Conservation (phyloP, 1,140 invertebrate genomes). For the Theocolax elegans region DNA sequence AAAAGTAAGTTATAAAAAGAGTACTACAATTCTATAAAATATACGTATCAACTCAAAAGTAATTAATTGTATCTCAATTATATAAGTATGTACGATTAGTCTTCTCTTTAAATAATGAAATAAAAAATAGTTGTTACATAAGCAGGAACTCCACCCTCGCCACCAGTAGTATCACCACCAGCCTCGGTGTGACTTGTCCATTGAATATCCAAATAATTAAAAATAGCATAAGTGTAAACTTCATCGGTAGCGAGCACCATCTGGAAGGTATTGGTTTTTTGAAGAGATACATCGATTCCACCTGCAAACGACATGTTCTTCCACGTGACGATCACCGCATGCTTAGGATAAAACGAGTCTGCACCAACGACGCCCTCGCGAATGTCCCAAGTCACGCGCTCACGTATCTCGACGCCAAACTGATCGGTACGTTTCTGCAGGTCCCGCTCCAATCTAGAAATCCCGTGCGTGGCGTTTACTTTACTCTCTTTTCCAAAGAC, state of each 20-base stretch:
- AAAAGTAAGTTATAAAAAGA: too few species aligned
- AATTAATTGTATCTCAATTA: too few species aligned
- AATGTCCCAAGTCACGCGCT: constrained; percentile 89
- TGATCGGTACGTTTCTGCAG: constrained; percentile 81
- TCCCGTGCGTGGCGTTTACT: background rate
- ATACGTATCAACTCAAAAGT: too few species aligned
- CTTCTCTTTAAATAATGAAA: too few species aligned
- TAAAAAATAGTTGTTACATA: too few species aligned
- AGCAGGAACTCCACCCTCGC: constrained; percentile 87
- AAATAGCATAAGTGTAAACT: constrained; percentile 92
- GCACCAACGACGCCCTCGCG: constrained; percentile 91
- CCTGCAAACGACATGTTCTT: constrained; percentile 94
- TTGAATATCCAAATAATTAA: constrained; percentile 90
- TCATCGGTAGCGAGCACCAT: constrained; percentile 92
- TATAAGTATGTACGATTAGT: too few species aligned
- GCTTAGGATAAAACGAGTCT: constrained; percentile 89
- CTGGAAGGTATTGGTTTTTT: constrained; percentile 94
- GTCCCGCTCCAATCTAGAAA: constrained; percentile 74
- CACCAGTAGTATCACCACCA: constrained; percentile 86
- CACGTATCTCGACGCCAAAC: constrained; percentile 86
- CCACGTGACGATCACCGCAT: constrained; percentile 93
- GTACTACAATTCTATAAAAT: too few species aligned
- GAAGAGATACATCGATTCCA: constrained; percentile 83
- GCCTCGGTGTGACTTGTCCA: constrained; percentile 94
- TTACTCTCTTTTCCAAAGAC: background rate